A percentile compares a stretch with the other conserved stretches of the same genome.
Conservation (phyloP, 2,113 vertebrate species). For the Anhinga rufa region DNA sequence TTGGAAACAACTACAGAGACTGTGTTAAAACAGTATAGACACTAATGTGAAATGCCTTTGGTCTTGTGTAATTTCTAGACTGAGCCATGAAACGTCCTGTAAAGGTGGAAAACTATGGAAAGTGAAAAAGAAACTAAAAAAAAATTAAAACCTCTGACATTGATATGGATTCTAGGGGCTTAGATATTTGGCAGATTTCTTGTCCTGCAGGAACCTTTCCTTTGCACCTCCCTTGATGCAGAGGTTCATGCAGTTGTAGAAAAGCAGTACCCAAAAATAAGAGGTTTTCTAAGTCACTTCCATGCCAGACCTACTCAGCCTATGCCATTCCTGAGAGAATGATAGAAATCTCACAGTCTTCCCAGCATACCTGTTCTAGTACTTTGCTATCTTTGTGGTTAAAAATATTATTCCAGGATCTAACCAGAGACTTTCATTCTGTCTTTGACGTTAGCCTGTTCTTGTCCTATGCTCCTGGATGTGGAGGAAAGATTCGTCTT, state of each 20-base stretch:
- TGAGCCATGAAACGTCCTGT: neutral
- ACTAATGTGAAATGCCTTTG: neutral
- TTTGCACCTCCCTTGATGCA: neutral
- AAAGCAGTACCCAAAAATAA: neutral
- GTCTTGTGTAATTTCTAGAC: neutral
- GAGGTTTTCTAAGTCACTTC: neutral
- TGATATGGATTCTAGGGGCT: neutral
- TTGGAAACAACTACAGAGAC: neutral
- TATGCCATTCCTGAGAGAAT: neutral
- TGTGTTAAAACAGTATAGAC: neutral
- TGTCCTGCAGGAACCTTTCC: neutral
- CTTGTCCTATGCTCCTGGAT: neutral
- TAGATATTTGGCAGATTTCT: neutral
- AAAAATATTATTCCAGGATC: neutral
- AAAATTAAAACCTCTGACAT: rapidly evolving
- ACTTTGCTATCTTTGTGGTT: neutral
- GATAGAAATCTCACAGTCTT: neutral
- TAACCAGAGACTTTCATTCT: neutral
- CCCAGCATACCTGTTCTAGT: neutral
- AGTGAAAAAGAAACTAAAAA: neutral
- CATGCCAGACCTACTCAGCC: neutral
- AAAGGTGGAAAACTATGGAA: neutral
- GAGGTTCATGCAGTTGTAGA: neutral
- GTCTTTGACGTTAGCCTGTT: neutral
- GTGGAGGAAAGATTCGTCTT: neutral